Conservation (phyloP, 2,113 vertebrate genomes). For the Gambusia affinis region DNA sequence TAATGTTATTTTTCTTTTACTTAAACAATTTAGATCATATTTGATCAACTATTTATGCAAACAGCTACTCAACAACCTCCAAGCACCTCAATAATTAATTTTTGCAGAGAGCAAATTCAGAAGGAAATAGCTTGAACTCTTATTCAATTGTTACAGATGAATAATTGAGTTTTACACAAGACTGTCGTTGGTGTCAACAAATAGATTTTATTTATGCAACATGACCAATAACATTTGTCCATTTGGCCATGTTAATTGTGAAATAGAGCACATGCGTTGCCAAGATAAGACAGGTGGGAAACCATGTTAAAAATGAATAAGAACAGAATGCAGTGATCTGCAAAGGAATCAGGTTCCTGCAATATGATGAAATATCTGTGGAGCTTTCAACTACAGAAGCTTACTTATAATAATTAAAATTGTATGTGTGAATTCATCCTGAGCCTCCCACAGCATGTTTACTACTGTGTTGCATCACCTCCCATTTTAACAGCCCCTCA, state of each 20-base stretch:
- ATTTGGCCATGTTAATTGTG: constrained; percentile 7
- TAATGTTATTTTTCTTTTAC: neutral
- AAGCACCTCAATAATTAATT: neutral
- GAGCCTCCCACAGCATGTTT: neutral
- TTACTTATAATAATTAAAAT: neutral
- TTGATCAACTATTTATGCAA: neutral
- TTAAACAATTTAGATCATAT: neutral
- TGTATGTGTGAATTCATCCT: neutral
- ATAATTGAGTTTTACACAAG: neutral
- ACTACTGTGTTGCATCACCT: constrained; percentile 11
- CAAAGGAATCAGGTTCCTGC: neutral
- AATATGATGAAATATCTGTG: neutral
- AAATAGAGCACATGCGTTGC: constrained; percentile 4
- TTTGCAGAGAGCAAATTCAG: neutral
- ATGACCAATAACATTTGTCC: neutral
- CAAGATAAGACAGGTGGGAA: neutral
- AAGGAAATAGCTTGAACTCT: neutral
- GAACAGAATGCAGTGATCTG: constrained; percentile 1
- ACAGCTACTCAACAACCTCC: neutral
- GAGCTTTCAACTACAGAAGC: neutral
- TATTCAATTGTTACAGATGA: neutral
- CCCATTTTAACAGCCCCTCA: neutral
- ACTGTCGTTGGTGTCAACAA: neutral
- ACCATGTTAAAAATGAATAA: neutral
- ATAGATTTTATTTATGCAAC: neutral